Base-by-base conservation (phyloP, 2,888 invertebrate species). In the Lithophane semibrunnea region DNA sequence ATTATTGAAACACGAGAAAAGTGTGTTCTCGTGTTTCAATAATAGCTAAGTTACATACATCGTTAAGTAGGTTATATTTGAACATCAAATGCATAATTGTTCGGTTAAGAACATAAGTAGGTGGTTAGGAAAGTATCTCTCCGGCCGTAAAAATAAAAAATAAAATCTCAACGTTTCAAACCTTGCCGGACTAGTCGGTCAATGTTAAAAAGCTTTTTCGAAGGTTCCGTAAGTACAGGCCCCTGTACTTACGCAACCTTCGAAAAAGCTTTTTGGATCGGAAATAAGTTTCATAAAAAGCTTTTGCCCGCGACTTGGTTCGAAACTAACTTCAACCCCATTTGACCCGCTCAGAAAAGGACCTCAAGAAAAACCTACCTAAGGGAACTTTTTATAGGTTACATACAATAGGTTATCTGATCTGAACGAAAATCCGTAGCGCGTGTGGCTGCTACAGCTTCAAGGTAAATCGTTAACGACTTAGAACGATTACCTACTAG, bases 181-280 rank as follows among this genome's bases (percentile, higher is more conserved):
- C 73, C 76, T 85, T 85, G 85, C 70, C 82, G 73, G 49, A 54
- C 18, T 58, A 81, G 63, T 81, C 60, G 72, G 82, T 75, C 82
- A 81, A 85, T 73, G 69, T 85, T 85, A 80, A 80, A 73, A 85
- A 75, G 61, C 64, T 71, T 72, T 84, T 80, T 73, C 75, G 68
- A 75, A 56, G 73, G 64, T 77, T 82, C 58, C 29, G 69, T 73
- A 85, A 80, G 61, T 47, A 69, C 58, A 18, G 70, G n/a, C n/a
- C n/a, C n/a, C n/a, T n/a, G n/a, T n/a, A n/a, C n/a, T n/a, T n/a
- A n/a, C n/a, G n/a, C n/a, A n/a, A n/a, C n/a, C n/a, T n/a, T n/a
- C n/a, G n/a, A n/a, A n/a, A n/a, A n/a, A n/a, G n/a, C n/a, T n/a
- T n/a, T n/a, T 47, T 52, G 60, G n/a, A 13, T 24, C 12, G 18